These are phyloP conservation scores for Rambutsinella grinnellia DNA, from an alignment of 2,888 invertebrate genomes.

Conservation along the genomic window DNA sequence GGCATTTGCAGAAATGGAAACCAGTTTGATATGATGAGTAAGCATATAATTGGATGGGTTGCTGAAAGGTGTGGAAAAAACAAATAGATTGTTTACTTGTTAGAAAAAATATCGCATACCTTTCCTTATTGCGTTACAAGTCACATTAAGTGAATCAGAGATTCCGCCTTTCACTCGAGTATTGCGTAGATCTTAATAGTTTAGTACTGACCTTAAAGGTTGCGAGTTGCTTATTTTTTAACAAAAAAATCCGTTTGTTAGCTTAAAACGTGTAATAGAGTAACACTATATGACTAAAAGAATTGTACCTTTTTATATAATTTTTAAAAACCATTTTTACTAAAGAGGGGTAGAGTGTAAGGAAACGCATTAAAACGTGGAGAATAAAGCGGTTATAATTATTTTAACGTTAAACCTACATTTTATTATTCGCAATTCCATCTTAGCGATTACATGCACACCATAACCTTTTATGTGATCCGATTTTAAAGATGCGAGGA, in stretches of 20 bases:
- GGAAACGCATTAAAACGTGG: not conserved
- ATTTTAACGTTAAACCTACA: not conserved
- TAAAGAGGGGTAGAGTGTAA: not conserved
- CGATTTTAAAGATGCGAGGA: no score
- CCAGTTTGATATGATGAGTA: no score
- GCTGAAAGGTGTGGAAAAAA: no score
- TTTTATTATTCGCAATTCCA: not conserved
- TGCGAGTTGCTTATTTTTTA: no score
- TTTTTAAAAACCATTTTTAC: not conserved
- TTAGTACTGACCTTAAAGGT: not conserved
- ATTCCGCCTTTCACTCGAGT: not conserved
- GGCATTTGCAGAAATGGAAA: not conserved
- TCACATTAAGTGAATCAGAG: not conserved
- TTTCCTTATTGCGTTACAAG: not conserved
- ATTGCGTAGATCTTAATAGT: not conserved
- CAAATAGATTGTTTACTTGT: not conserved
- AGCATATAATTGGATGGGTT: not conserved
- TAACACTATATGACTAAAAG: not conserved
- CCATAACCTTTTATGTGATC: not conserved
- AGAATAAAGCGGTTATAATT: not conserved
- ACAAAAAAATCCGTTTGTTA: no score
- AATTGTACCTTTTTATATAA: not conserved
- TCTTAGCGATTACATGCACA: not conserved
- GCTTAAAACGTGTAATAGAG: no score
- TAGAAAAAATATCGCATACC: not conserved